A percentile compares a stretch with the other conserved stretches of the same genome.
These are phyloP conservation scores for Megaceryle torquata DNA, from an alignment of 2,113 vertebrate genomes.

Conservation along the genomic window DNA sequence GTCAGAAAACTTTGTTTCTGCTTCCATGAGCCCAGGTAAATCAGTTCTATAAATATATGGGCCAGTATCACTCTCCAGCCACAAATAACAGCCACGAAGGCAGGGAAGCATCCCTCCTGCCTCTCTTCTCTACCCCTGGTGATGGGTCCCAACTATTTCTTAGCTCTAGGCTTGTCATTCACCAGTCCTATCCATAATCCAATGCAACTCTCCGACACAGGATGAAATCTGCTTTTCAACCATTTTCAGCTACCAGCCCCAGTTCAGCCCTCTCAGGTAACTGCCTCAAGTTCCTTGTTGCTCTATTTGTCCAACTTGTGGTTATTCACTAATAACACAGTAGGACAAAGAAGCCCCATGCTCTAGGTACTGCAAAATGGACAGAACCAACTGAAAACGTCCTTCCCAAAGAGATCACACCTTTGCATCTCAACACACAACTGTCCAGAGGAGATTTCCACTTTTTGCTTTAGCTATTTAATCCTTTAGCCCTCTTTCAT, in stretches of 20 bases:
- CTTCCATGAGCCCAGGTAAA: neutral
- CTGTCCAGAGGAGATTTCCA: neutral
- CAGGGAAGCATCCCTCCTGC: neutral
- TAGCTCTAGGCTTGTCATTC: neutral
- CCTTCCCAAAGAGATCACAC: neutral
- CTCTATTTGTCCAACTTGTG: neutral
- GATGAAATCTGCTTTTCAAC: neutral
- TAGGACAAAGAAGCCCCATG: rapidly evolving
- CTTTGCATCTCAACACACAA: neutral
- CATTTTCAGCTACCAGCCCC: neutral
- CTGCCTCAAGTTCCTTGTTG: neutral
- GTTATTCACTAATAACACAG: neutral
- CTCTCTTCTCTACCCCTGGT: neutral
- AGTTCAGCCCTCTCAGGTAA: neutral
- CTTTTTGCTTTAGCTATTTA: neutral
- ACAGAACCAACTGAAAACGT: neutral
- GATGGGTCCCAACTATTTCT: neutral
- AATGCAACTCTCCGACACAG: neutral
- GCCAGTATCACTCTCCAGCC: neutral
- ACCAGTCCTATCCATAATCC: neutral
- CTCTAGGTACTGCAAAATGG: neutral
- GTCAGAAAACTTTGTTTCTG: neutral
- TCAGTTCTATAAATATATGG: neutral
- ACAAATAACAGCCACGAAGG: neutral
- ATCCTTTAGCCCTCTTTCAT: neutral